These are phyloP conservation scores for Calameuta idolon DNA, from an alignment of 2,888 invertebrate species.

Conservation along the genomic window DNA sequence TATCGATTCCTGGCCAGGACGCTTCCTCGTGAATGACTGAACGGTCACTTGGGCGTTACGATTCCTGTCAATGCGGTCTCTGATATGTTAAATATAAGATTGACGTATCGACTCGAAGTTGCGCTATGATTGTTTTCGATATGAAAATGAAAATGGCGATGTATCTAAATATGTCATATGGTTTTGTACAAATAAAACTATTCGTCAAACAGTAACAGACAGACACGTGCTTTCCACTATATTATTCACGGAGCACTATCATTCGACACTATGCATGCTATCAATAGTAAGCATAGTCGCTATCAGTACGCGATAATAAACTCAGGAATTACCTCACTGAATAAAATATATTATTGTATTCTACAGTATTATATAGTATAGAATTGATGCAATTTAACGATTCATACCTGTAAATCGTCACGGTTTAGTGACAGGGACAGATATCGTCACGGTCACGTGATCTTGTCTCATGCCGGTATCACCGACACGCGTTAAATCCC, in stretches of 20 bases:
- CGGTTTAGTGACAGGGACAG: background rate
- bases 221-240: background rate
- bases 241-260: background rate
- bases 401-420: background rate
- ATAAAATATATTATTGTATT: background rate
- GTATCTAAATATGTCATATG: background rate
- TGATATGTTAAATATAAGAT: background rate
- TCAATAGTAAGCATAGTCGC: background rate
- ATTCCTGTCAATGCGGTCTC: background rate
- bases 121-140: background rate
- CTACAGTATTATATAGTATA: background rate
- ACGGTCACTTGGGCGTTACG: background rate
- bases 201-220: background rate
- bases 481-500: background rate
- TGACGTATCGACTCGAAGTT: background rate
- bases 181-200: background rate
- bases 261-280: background rate
- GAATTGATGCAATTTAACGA: background rate
- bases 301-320: background rate
- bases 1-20: background rate
- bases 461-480: background rate
- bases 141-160: background rate
- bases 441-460: background rate
- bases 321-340: background rate
- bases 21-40: background rate